These are phyloP conservation scores for Diachasma alloeum DNA, from an alignment of 1,140 invertebrate genomes.

Conservation along the genomic window DNA sequence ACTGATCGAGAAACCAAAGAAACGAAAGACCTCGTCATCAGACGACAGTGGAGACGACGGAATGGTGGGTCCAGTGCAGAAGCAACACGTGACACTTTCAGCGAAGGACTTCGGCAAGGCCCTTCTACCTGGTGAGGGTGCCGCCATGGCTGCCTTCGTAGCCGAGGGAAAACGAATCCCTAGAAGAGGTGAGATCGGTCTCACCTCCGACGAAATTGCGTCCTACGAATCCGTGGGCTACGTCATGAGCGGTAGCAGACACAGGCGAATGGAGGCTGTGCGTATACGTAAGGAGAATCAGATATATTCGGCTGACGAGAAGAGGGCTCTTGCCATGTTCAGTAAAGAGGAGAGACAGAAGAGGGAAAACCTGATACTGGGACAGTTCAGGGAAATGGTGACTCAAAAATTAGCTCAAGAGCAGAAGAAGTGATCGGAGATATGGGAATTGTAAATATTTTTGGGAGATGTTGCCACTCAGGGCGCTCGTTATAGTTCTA, in stretches of 20 bases:
- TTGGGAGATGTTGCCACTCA: background rate
- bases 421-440: conserved; percentile 55
- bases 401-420: conserved; percentile 72
- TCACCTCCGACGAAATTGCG: conserved; percentile 95
- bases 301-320: conserved; percentile 99
- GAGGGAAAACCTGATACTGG: conserved; percentile 93
- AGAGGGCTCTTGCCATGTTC: conserved; percentile 96
- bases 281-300: conserved; percentile 99
- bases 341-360: conserved; percentile 97
- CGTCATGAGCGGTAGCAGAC: conserved; percentile 98
- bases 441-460: background rate
- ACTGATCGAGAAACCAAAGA: conserved; percentile 34
- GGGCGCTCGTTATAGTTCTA: background rate
- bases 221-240: conserved; percentile 94
- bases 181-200: conserved; percentile 96
- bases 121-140: conserved; percentile 92
- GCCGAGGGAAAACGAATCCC: conserved; percentile 99
- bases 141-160: conserved; percentile 97
- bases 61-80: conserved; percentile 74
- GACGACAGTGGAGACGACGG: conserved; percentile 69
- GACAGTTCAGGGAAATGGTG: conserved; percentile 94
- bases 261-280: conserved; percentile 99
- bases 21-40: conserved; percentile 48
- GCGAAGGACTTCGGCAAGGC: conserved; percentile 89
- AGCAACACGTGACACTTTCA: conserved; percentile 75